A percentile compares a stretch with the other conserved stretches of the same genome.
Conservation (phyloP, 2,888 invertebrate genomes). For the Agrotis exclamationis region DNA sequence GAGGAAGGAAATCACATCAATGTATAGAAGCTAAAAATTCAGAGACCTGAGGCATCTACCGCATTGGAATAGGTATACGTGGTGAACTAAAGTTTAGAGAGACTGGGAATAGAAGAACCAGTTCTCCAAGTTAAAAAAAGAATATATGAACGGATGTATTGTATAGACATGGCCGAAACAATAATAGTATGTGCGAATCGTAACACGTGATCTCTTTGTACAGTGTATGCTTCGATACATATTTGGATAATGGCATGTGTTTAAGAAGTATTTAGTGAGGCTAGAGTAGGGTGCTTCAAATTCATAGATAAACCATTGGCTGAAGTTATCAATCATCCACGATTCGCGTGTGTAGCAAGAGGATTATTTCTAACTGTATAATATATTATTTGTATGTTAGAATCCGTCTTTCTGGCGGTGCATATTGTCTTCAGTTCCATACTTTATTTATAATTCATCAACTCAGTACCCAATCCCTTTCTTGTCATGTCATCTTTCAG, state of each 20-base stretch:
- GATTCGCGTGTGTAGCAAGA: too few relatives aligned
- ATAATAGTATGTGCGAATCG: constrained; percentile 1
- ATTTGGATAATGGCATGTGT: background rate
- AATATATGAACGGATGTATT: constrained; percentile 1
- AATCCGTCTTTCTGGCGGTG: background rate
- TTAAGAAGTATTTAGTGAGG: constrained; percentile 17
- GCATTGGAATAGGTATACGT: background rate
- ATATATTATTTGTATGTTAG: too few relatives aligned
- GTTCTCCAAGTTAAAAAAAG: too few relatives aligned
- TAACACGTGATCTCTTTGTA: constrained; percentile 10
- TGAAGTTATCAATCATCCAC: too few relatives aligned
- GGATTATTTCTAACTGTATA: too few relatives aligned
- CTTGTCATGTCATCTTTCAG: background rate
- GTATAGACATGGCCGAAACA: background rate
- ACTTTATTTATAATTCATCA: background rate
- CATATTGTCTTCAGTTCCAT: too few relatives aligned
- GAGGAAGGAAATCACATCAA: too few relatives aligned
- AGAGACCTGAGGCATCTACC: background rate
- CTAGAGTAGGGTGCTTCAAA: background rate
- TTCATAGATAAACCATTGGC: background rate
- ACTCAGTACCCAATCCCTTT: background rate
- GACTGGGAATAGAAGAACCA: background rate
- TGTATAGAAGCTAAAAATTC: background rate
- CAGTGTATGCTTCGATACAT: constrained; percentile 5
- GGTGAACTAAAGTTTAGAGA: too few relatives aligned